Evolutionary conservation across 2,888 invertebrate genomes (phyloP), one percentile per base, ranked within the genome.

Genomic region (Drosophila longiperda): DNA sequence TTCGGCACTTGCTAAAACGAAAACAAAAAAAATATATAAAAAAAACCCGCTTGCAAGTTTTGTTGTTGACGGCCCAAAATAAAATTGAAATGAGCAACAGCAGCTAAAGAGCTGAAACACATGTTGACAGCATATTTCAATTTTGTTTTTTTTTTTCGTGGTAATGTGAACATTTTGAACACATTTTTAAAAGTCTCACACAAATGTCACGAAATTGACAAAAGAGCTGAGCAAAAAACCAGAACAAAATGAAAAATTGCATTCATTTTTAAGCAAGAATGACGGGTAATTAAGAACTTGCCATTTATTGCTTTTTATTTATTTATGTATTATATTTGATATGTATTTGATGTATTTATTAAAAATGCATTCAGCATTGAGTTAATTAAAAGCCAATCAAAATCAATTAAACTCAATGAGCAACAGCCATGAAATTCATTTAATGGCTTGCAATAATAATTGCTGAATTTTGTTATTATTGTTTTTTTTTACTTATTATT

Each of bases 361-460:
- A 66, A 72, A 69, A 85, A 73, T 88, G 78, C 80, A 87, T 62
- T 64, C 50, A 53, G 70, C 88, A 77, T 76, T 79, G 81, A 68
- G 78, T 83, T 83, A 73, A 89, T 89, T 83, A 81, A 88, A 79
- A 86, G 61, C 26, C 86, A 83, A 86, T 86, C 88, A 61, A 88
- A 81, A 73, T 57, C 90, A 86, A 86, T 86, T 90, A 79, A 69
- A 53, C 60, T 66, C 86, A 83, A 77, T 85, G 57, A 83, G 58
- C 49, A 70, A 20, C 42, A 69, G 63, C 74, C 73, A 63, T 82
- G 80, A 69, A 52, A 49, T 52, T n/a, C 59, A 53, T 23, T 62
- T 48, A 55, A 45, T 63, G 29, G 12, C 32, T 49, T 66, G 62
- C 52, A 45, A 36, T 38, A 32, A 40, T 38, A 36, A 11, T 15